Evolutionary conservation across 2,797 vertebrate species (phyloP).

Genomic region (Glyptemys insculpta): DNA sequence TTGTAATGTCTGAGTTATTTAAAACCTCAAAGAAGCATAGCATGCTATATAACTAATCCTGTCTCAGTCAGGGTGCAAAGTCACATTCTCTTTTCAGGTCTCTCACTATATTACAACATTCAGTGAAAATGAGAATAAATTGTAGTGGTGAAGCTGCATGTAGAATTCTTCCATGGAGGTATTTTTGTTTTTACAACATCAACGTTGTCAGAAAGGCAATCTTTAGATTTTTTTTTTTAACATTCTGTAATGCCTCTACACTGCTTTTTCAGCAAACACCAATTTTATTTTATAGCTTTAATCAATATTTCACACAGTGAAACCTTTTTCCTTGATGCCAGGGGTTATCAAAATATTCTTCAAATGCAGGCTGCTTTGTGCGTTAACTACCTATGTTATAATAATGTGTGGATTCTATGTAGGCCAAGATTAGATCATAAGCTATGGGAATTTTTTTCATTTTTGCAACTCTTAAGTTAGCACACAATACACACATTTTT

Average conservation of each 20-base stretch:
- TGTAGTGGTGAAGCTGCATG: neutral
- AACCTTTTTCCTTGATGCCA: constrained; percentile 47
- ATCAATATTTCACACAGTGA: constrained; percentile 58
- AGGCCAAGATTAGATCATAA: constrained; percentile 21
- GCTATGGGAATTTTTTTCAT: neutral
- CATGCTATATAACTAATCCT: neutral
- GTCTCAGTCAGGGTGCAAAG: neutral
- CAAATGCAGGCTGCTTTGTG: constrained; percentile 19
- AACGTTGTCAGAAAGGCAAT: neutral
- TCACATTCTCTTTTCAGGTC: no score
- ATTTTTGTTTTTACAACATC: constrained; percentile 17
- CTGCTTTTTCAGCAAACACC: constrained; percentile 18
- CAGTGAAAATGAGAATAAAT: neutral
- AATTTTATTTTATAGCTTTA: constrained; percentile 64
- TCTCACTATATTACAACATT: no score
- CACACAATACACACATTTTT: neutral
- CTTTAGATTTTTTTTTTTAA: constrained; percentile 40
- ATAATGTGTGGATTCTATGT: neutral
- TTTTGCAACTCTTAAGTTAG: constrained; percentile 21
- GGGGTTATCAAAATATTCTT: constrained; percentile 49
- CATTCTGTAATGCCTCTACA: neutral
- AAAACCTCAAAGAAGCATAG: neutral
- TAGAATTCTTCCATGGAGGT: neutral
- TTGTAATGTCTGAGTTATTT: neutral
- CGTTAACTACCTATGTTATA: constrained; percentile 5